phyloP scores from a whole-genome alignment of 1,140 invertebrate genomes.

The Phymastichus coffea region DNA sequence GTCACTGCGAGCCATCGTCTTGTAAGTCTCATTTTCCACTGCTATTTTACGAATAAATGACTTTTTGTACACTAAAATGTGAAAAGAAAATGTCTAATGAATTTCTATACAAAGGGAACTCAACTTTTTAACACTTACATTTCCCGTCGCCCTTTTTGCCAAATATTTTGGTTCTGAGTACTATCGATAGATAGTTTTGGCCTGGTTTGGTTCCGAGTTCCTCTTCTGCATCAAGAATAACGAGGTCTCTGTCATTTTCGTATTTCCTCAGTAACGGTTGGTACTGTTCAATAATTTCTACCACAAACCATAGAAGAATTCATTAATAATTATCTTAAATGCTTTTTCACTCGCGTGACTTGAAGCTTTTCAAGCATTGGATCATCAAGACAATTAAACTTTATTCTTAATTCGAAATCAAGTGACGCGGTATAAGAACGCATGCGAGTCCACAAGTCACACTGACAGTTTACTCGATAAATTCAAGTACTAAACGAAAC shows the following conservation, averaged over 20 bases:
- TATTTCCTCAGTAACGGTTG: constrained; percentile 37
- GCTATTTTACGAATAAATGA: constrained; percentile 40
- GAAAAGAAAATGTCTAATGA: background rate
- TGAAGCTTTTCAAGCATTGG: no score
- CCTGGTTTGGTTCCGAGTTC: constrained; percentile 41
- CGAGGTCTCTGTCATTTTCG: constrained; percentile 44
- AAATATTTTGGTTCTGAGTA: constrained; percentile 40
- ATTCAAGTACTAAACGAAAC: no score
- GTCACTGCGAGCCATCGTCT: constrained; percentile 19
- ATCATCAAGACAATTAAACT: no score
- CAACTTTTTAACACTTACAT: background rate
- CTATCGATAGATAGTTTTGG: constrained; percentile 50
- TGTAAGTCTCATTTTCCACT: constrained; percentile 7
- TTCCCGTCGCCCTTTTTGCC: constrained; percentile 40
- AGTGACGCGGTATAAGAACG: no score
- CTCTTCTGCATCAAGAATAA: constrained; percentile 36
- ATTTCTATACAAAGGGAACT: background rate
- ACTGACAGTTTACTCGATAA: no score
- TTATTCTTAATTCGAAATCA: no score
- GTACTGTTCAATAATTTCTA: constrained; percentile 32
- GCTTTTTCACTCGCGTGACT: no score
- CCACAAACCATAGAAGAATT: no score
- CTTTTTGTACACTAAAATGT: constrained; percentile 36
- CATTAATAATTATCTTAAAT: no score
- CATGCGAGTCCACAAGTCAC: no score